phyloP scores from a whole-genome alignment of 1,140 invertebrate genomes.

The Semibalanus balanoides region DNA sequence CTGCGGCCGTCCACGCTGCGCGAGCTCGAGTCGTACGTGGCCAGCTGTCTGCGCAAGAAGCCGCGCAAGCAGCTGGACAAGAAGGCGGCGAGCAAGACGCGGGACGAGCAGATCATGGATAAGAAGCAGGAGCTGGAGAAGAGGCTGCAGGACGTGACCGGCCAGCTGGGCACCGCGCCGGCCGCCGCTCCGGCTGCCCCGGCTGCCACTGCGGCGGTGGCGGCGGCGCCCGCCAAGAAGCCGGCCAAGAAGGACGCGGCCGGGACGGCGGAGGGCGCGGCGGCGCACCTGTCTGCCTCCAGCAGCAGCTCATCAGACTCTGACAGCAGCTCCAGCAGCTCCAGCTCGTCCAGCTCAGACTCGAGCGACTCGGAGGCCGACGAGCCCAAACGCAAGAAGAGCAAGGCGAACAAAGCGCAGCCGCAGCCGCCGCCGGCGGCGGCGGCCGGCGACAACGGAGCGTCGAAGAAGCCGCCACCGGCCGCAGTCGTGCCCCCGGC shows the following conservation, averaged over 20 bases:
- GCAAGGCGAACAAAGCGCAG: no score
- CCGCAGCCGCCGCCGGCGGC: no score
- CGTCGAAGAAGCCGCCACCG: no score
- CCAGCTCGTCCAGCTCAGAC: conserved; percentile 37
- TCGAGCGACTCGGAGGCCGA: conserved; percentile 46
- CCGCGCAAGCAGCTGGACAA: conserved; percentile 57
- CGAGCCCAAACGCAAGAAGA: conserved; percentile 27
- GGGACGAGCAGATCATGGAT: conserved; percentile 86
- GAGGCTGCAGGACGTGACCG: conserved; percentile 78
- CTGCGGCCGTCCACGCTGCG: conserved; percentile 94
- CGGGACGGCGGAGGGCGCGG: conserved; percentile 39
- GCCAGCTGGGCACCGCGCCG: conserved; percentile 52
- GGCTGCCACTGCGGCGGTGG: no score
- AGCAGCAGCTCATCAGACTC: conserved; percentile 41
- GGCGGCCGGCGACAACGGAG: no score
- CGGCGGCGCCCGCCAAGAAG: conserved; percentile 49
- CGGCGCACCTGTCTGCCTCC: conserved; percentile 41
- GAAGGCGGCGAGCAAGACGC: conserved; percentile 59
- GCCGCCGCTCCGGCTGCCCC: no score
- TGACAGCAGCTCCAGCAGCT: conserved; percentile 34
- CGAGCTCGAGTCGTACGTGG: conserved; percentile 95
- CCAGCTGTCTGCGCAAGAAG: conserved; percentile 94
- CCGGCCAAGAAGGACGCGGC: conserved; percentile 36
- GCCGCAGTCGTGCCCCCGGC: no score
- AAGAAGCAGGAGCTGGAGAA: conserved; percentile 92